Evolutionary conservation across 2,797 vertebrate genomes (phyloP), one percentile per base, ranked within the genome.

Genomic region (Linurgus olivaceus): DNA sequence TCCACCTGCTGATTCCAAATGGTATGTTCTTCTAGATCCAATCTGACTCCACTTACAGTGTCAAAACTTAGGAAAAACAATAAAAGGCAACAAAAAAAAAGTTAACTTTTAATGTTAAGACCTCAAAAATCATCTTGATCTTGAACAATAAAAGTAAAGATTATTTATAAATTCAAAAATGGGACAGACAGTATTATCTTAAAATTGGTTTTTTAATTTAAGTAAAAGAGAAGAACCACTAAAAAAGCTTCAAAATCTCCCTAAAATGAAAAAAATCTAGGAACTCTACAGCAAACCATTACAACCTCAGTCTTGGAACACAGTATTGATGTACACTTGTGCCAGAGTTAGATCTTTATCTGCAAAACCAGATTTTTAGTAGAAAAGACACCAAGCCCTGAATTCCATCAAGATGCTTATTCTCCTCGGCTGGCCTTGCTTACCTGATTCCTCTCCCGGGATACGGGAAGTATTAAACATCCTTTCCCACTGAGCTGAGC

Each of bases 401-500:
- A 74, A 76, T 48, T 86, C 33, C 24, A 35, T 44, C 38, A n/a
- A n/a, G 20, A 40, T 33, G 16, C 35, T 94, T 40, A 51, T 50
- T 55, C 17, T 47, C 26, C 48, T 26, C 17, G 28, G 24, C 17
- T 72, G 50, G 13, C 86, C 86, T 92, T 91, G 97, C 99, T 99
- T 98, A 99, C 99, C 99, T 98, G 99, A 98, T 94, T 99, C 99
- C 94, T 98, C 97, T 95, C 99, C 99, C 0, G 99, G 99, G 93
- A 99, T 86, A 67, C 99, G 98, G 76, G 98, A 98, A 28, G 99
- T 99, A 95, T 99, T 99, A 98, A 99, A 99, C 99, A 99, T 99
- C 77, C 99, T 98, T 96, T 99, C 99, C 99, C 99, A 99, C 97
- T 99, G 99, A 96, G 99, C 98, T 25, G 99, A 99, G 97, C 99